These are phyloP conservation scores for Cenopis cana DNA, from an alignment of 2,888 invertebrate genomes.

Conservation along the genomic window DNA sequence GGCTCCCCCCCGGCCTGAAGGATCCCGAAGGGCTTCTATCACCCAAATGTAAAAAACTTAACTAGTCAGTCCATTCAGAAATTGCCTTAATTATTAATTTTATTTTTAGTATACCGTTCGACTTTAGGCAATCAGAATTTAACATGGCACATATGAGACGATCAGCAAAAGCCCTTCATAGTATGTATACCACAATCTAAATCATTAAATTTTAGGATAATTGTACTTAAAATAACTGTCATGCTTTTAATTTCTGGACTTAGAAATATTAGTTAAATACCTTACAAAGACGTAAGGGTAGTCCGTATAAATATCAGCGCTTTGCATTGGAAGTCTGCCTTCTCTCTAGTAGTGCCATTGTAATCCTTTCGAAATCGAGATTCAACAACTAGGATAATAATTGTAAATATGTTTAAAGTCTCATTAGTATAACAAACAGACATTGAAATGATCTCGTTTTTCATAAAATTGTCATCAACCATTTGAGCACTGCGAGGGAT, in stretches of 20 bases:
- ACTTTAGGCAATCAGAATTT: constrained; percentile 13
- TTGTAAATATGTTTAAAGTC: constrained; percentile 44
- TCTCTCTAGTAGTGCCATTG: constrained; percentile 65
- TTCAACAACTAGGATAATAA: constrained; percentile 35
- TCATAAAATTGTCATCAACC: constrained; percentile 71
- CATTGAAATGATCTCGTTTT: constrained; percentile 72
- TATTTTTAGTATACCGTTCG: constrained; percentile 17
- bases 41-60: constrained; percentile 12
- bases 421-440: constrained; percentile 65
- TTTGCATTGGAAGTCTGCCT: constrained; percentile 37
- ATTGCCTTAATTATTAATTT: constrained; percentile 28
- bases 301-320: constrained; percentile 32
- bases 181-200: constrained; percentile 37
- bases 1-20: constrained; percentile 15
- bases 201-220: constrained; percentile 49
- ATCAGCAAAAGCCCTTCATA: constrained; percentile 40
- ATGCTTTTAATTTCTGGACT: constrained; percentile 38
- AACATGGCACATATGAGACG: constrained; percentile 15
- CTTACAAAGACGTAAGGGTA: constrained; percentile 35
- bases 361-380: constrained; percentile 44
- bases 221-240: constrained; percentile 55
- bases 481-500: constrained; percentile 74
- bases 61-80: constrained; percentile 25
- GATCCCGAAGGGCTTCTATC: constrained; percentile 28
- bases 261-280: constrained; percentile 35